phyloP scores from a whole-genome alignment of 2,888 invertebrate genomes.

The Lucinisca nassula region DNA sequence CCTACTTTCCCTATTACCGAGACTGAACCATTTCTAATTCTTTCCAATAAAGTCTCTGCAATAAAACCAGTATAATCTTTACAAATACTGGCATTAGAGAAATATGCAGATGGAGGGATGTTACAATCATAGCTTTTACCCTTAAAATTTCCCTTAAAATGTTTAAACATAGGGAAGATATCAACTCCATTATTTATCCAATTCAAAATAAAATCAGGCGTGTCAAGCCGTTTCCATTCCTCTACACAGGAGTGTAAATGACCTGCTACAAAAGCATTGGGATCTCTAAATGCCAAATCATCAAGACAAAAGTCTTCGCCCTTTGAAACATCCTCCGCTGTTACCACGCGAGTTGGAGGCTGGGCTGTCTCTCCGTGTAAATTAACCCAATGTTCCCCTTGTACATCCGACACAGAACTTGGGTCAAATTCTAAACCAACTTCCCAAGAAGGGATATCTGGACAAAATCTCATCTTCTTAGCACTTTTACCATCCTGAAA shows the following conservation, averaged over 20 bases:
- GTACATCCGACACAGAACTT: not conserved
- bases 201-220: conserved; percentile 8
- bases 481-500: not conserved
- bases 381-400: conserved; percentile 24
- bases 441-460: conserved; percentile 35
- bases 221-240: conserved; percentile 30
- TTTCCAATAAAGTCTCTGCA: conserved; percentile 6
- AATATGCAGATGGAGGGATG: conserved; percentile 22
- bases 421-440: conserved; percentile 12
- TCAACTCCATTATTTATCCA: conserved; percentile 48
- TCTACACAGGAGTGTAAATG: conserved; percentile 12
- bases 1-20: conserved; percentile 37
- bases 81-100: conserved; percentile 16
- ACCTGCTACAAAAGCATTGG: conserved; percentile 36
- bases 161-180: conserved; percentile 18
- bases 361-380: conserved; percentile 32
- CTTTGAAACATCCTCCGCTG: conserved; percentile 29
- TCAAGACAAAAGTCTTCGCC: conserved; percentile 17
- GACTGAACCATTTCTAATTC: conserved; percentile 37
- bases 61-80: conserved; percentile 23
- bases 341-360: conserved; percentile 15
- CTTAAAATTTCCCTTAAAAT: conserved; percentile 50
- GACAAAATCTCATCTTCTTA: conserved; percentile 24
- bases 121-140: conserved; percentile 26
- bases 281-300: conserved; percentile 40